Conservation (phyloP, 2,888 invertebrate genomes). For the Frankliniella fusca region DNA sequence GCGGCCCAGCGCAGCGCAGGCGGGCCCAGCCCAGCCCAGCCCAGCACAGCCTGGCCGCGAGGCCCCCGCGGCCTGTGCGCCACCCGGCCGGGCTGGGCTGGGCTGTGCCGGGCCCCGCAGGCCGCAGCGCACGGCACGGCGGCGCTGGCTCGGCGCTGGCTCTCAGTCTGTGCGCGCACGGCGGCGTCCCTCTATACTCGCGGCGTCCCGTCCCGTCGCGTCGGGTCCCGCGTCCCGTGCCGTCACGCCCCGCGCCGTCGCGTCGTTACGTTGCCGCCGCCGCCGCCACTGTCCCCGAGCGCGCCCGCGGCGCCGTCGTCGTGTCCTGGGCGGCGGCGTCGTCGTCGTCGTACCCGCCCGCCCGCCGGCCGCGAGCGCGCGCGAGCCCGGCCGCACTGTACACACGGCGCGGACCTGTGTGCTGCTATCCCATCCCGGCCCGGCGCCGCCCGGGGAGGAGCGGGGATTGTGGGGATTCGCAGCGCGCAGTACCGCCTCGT, state of each 20-base stretch:
- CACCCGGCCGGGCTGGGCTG: no score
- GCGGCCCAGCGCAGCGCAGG: no score
- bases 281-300: neutral
- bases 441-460: neutral
- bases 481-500: no score
- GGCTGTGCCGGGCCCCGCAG: no score
- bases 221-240: neutral
- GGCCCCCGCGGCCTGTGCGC: no score
- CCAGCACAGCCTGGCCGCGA: no score
- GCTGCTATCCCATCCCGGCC: neutral
- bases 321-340: neutral
- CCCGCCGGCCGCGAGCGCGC: neutral
- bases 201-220: neutral
- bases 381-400: neutral
- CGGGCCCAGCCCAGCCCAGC: neutral
- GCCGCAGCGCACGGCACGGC: no score
- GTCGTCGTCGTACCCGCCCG: neutral
- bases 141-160: no score
- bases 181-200: no score
- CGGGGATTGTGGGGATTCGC: no score
- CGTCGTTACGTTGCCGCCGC: neutral
- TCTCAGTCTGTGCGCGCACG: neutral
- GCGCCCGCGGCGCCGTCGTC: neutral
- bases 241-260: neutral
- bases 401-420: neutral